Percentiles rank a stretch among this genome's conserved stretches.
These are phyloP conservation scores for Anastatus disparis DNA, from an alignment of 1,140 invertebrate species.

Conservation along the genomic window DNA sequence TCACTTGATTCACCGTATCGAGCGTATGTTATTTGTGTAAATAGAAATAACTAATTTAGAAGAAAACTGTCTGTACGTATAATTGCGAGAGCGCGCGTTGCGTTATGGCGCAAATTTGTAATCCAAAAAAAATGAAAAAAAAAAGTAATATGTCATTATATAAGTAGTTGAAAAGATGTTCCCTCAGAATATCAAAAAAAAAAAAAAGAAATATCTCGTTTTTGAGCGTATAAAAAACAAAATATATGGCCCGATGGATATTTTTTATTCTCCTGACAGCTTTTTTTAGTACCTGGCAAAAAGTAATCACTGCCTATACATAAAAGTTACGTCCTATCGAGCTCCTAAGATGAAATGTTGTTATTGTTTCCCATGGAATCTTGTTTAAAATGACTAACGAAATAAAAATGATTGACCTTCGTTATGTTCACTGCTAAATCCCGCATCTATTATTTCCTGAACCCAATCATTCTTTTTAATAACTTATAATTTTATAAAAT, in stretches of 20 bases:
- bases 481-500: too few species aligned
- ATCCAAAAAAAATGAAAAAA: too few species aligned
- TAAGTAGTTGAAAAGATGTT: slow-evolving; percentile 56
- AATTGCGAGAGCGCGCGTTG: slow-evolving; percentile 46
- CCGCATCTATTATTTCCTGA: background rate
- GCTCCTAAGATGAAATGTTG: slow-evolving; percentile 56
- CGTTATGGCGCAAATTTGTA: slow-evolving; percentile 53
- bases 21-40: slow-evolving; percentile 64
- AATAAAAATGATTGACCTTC: slow-evolving; percentile 51
- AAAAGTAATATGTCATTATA: slow-evolving; percentile 60
- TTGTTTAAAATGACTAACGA: slow-evolving; percentile 60
- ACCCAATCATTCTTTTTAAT: background rate
- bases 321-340: slow-evolving; percentile 54
- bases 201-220: slow-evolving; percentile 53
- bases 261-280: slow-evolving; percentile 62
- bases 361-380: slow-evolving; percentile 61
- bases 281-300: slow-evolving; percentile 45
- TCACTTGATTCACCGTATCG: slow-evolving; percentile 57
- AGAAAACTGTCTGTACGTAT: slow-evolving; percentile 57
- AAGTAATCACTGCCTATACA: slow-evolving; percentile 54
- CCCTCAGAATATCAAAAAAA: slow-evolving; percentile 49
- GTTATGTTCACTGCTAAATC: slow-evolving; percentile 33
- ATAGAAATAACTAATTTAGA: slow-evolving; percentile 63
- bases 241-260: slow-evolving; percentile 48
- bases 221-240: slow-evolving; percentile 44